Base-by-base conservation (phyloP, 2,113 vertebrate species). In the Ptilorrhoa leucosticta region DNA sequence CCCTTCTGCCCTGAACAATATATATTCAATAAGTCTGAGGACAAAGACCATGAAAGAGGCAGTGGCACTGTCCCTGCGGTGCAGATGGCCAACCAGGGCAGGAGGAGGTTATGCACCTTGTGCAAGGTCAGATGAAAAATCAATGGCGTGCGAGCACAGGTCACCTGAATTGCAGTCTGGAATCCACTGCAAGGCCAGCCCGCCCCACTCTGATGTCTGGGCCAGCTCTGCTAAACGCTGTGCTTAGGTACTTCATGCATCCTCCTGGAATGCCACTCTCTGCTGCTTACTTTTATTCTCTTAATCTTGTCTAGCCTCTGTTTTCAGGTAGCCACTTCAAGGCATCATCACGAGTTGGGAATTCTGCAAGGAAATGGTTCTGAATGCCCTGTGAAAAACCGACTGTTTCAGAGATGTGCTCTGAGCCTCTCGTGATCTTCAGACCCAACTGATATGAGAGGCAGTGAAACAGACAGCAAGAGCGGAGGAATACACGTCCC, bases 41-140 rank as follows among this genome's bases (percentile, higher is more conserved):
- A 94, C 64, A 96, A 92, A 95, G 87, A 75, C 77, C 81, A 75
- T 84, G 86, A 83, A 95, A 93, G 64, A 90, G n/a, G 68, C 56
- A 78, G 75, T 9, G 88, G 33, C 0, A 0, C 42, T 93, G 79
- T 80, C 75, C 82, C 87, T 83, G 82, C 0, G 1, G 92, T 37
- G 63, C 79, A 39, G 19, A 22, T 70, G 70, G 78, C 61, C 70
- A 90, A 37, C 21, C 10, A 3, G 75, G 85, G 78, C 84, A 96
- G 63, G 33, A 87, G 70, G 27, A 91, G 73, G 84, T 89, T 75
- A 85, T 1, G 4, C 4, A 9, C 58, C 73, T 85, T 37, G 27
- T 39, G 23, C 45, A 87, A 90, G 87, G 75, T 94, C 93, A 94
- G 42, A 57, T 53, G 70, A 53, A 94, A 96, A 97, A 96, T 89